Evolutionary conservation across 2,888 invertebrate species (phyloP).

Genomic region (Eretmocerus hayati): DNA sequence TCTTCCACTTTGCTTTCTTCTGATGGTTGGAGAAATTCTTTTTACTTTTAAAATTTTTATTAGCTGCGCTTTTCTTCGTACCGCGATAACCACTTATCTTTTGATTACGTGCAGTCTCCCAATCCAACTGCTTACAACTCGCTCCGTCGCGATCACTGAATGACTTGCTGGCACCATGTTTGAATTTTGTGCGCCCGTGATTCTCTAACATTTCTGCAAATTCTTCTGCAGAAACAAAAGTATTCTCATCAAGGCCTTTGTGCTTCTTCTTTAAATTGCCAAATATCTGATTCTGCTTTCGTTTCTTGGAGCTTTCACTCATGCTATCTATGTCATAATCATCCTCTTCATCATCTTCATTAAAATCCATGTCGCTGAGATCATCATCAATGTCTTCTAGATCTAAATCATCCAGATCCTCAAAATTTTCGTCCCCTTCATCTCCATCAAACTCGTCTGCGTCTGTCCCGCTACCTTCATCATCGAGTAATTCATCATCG

Average conservation of each 20-base stretch:
- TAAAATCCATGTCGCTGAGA: conserved; percentile 33
- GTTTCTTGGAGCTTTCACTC: conserved; percentile 9
- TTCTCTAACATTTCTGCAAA: conserved; percentile 84
- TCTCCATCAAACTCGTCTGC: conserved; percentile 24
- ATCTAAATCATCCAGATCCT: conserved; percentile 26
- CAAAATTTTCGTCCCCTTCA: conserved; percentile 23
- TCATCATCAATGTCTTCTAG: conserved; percentile 7
- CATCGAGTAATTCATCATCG: conserved; percentile 30
- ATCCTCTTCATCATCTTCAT: conserved; percentile 43
- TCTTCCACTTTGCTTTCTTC: conserved; percentile 9
- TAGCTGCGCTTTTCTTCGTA: conserved; percentile 17
- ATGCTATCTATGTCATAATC: conserved; percentile 31
- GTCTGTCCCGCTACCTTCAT: conserved; percentile 24
- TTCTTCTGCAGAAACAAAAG: conserved; percentile 82
- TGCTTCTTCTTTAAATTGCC: conserved; percentile 8
- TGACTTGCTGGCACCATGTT: conserved; percentile 61
- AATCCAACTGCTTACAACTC: conserved; percentile 69
- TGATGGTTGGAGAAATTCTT: conserved; percentile 9
- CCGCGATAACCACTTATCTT: conserved; percentile 25
- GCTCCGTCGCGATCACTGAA: conserved; percentile 72
- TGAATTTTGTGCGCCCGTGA: conserved; percentile 56
- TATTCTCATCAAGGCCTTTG: conserved; percentile 30
- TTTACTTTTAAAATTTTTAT: conserved; percentile 11
- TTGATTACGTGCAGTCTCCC: conserved; percentile 65
- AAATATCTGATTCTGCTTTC: conserved; percentile 14